Conservation (phyloP, 2,113 vertebrate genomes). For the Trematocara zebra region DNA sequence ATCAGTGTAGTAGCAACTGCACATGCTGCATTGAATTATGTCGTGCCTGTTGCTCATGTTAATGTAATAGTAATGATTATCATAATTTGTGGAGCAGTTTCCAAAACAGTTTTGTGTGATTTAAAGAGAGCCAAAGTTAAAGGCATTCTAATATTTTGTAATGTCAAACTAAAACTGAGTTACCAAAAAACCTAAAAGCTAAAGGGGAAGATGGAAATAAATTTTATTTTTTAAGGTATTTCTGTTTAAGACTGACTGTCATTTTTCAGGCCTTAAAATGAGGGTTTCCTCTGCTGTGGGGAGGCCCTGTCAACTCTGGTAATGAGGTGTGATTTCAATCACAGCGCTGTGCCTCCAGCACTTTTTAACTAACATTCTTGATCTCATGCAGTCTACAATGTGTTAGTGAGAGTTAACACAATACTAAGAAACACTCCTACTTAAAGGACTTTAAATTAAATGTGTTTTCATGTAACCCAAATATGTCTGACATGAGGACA, state of each 20-base stretch:
- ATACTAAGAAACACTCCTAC: neutral
- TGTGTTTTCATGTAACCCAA: neutral
- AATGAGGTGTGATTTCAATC: constrained; percentile 29
- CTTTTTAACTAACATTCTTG: neutral
- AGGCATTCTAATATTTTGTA: neutral
- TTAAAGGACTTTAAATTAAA: neutral
- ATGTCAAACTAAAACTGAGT: neutral
- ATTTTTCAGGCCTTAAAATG: neutral
- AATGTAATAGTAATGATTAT: neutral
- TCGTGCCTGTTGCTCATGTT: neutral
- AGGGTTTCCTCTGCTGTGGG: neutral
- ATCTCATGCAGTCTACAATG: neutral
- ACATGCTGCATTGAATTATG: neutral
- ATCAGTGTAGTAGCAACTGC: neutral
- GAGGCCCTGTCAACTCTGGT: constrained; percentile 15
- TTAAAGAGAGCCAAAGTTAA: neutral
- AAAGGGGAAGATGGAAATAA: neutral
- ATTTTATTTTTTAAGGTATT: neutral
- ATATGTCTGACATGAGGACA: neutral
- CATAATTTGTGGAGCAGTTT: neutral
- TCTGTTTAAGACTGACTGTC: neutral
- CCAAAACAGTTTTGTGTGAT: neutral
- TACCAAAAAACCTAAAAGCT: neutral
- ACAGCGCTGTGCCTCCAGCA: neutral
- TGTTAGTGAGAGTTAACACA: neutral